Percentiles rank a stretch among this genome's conserved stretches.
Conservation (phyloP, 2,113 vertebrate genomes). For the Megaceryle maxima region DNA sequence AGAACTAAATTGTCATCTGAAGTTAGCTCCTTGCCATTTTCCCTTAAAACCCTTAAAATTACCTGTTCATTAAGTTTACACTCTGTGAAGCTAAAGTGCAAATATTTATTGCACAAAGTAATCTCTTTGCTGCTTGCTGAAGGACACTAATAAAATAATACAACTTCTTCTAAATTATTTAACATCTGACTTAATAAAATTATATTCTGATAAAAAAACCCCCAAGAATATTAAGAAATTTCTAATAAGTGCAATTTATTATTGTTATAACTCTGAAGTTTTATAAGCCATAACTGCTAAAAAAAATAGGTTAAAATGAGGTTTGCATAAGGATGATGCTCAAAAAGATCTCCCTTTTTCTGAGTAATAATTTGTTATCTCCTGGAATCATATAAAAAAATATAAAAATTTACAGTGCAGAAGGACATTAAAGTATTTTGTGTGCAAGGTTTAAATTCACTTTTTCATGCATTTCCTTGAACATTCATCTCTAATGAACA, state of each 20-base stretch:
- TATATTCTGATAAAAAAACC: background rate
- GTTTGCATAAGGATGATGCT: background rate
- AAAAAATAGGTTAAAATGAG: background rate
- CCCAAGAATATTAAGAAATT: background rate
- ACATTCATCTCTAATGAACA: background rate
- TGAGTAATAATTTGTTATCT: background rate
- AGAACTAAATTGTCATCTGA: background rate
- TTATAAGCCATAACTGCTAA: background rate
- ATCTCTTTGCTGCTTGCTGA: background rate
- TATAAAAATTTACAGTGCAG: background rate
- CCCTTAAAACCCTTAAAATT: background rate
- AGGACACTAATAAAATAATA: background rate
- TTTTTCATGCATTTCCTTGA: background rate
- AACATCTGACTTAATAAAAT: background rate
- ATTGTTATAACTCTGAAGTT: background rate
- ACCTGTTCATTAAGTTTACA: slow-evolving; percentile 7
- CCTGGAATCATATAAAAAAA: background rate
- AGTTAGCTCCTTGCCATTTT: slow-evolving; percentile 5
- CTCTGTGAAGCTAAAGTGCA: background rate
- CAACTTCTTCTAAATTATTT: background rate
- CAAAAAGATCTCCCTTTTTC: background rate
- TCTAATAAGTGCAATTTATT: background rate
- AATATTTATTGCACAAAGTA: background rate
- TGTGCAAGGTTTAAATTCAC: background rate
- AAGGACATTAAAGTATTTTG: background rate